Evolutionary conservation across 2,888 invertebrate species (phyloP).

Genomic region (Calameuta idolon): DNA sequence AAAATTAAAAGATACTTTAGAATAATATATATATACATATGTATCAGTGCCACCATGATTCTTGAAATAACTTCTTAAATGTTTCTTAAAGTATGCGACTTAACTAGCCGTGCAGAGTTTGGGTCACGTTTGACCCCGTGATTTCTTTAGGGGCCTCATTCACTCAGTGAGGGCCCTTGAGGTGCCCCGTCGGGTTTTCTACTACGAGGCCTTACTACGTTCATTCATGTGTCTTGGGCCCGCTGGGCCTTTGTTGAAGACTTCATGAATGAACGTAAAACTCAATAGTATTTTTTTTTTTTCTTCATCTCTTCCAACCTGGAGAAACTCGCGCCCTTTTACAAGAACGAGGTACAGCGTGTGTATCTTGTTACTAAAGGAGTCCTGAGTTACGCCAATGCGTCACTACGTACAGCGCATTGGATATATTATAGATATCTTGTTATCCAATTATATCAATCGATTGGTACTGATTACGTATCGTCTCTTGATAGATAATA

Average conservation of each 20-base stretch:
- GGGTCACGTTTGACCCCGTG: conserved; percentile 42
- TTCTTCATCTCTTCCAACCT: background rate
- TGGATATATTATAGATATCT: background rate
- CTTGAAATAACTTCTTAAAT: conserved; percentile 56
- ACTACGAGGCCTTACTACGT: conserved; percentile 53
- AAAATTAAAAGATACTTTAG: background rate
- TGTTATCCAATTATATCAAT: background rate
- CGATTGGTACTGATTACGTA: background rate
- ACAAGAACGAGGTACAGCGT: background rate
- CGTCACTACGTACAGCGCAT: background rate
- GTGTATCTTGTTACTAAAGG: background rate
- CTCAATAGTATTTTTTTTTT: conserved; percentile 10
- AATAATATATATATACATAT: background rate
- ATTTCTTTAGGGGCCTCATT: conserved; percentile 12
- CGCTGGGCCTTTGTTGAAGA: conserved; percentile 42
- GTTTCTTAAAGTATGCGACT: conserved; percentile 48
- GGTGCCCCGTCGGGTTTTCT: conserved; percentile 26
- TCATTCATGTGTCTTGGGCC: conserved; percentile 54
- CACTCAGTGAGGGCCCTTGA: conserved; percentile 35
- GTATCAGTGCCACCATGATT: background rate
- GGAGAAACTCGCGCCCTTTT: background rate
- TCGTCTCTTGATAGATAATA: background rate
- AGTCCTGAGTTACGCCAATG: background rate
- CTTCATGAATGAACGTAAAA: conserved; percentile 57
- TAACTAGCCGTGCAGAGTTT: conserved; percentile 48